phyloP scores from a whole-genome alignment of 2,888 invertebrate genomes.

The Caenorhabditis uteleia region DNA sequence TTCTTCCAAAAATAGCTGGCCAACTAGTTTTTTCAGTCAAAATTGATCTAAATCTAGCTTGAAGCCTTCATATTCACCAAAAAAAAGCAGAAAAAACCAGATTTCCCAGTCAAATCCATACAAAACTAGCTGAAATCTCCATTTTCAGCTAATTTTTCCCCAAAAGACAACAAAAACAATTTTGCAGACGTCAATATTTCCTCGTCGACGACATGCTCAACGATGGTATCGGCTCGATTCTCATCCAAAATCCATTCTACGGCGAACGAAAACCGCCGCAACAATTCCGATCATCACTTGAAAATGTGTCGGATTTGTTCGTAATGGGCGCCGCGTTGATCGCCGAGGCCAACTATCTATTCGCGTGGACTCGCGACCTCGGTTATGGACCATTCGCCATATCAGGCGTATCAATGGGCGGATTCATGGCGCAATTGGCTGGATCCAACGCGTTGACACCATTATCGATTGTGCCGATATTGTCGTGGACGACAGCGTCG shows the following conservation, averaged over 20 bases:
- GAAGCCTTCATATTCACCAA: no score
- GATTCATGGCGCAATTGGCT: conserved; percentile 94
- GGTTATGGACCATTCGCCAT: conserved; percentile 91
- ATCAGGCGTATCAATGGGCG: conserved; percentile 76
- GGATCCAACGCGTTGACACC: conserved; percentile 95
- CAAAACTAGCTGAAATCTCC: conserved; percentile 1
- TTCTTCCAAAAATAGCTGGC: no score
- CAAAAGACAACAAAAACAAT: no score
- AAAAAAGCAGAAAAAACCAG: no score
- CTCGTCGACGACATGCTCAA: conserved; percentile 89
- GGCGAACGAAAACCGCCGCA: conserved; percentile 72
- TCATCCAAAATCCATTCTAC: conserved; percentile 92
- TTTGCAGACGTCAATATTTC: conserved; percentile 84
- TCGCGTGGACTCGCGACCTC: conserved; percentile 90
- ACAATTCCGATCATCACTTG: conserved; percentile 78
- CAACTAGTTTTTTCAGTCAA: no score
- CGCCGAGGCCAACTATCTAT: conserved; percentile 84
- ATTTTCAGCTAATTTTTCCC: conserved; percentile 27
- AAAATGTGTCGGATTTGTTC: conserved; percentile 95
- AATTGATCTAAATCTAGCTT: no score
- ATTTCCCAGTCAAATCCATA: no score
- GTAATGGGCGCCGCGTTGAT: conserved; percentile 98
- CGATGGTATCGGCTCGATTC: conserved; percentile 89
- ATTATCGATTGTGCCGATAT: conserved; percentile 85
- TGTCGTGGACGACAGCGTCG: conserved; percentile 96